Conservation (phyloP, 37 sponge, comb jelly and placozoan genomes). For the Sycon ciliatum region DNA sequence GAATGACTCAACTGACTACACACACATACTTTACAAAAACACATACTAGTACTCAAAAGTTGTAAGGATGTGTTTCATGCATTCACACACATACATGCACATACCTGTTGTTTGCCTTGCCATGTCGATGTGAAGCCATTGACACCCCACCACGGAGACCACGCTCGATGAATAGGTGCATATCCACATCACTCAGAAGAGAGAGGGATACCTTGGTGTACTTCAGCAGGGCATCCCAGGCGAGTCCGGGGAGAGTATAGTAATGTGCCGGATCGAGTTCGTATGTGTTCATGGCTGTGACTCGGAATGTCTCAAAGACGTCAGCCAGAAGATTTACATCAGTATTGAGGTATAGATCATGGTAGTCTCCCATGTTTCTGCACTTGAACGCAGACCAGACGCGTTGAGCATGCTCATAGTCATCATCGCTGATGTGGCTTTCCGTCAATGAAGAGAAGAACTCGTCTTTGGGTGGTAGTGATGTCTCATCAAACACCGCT, state of each 20-base stretch:
- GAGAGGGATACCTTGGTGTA: slow-evolving; percentile 3
- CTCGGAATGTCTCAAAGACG: slow-evolving; percentile 16
- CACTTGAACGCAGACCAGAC: slow-evolving; percentile 6
- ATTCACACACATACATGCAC: no score
- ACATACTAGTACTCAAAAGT: no score
- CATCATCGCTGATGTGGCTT: slow-evolving; percentile 1
- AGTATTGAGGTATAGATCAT: slow-evolving; percentile 17
- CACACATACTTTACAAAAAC: no score
- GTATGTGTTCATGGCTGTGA: neutral
- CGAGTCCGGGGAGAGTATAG: slow-evolving; percentile 5
- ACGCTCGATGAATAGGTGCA: no score
- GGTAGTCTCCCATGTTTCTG: slow-evolving; percentile 15
- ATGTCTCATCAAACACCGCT: neutral
- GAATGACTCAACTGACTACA: no score
- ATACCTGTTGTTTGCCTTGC: no score
- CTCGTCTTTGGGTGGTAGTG: slow-evolving; percentile 14
- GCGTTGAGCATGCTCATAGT: slow-evolving; percentile 1
- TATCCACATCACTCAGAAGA: slow-evolving; percentile 13
- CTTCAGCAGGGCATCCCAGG: slow-evolving; percentile 28
- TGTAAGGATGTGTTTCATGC: no score
- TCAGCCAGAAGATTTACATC: slow-evolving; percentile 12
- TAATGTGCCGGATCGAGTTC: slow-evolving; percentile 24
- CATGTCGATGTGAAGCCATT: no score
- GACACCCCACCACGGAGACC: no score
- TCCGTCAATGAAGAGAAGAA: slow-evolving; percentile 17